Evolutionary conservation across 1,140 invertebrate species (phyloP).

Genomic region (Cyclina sinensis): DNA sequence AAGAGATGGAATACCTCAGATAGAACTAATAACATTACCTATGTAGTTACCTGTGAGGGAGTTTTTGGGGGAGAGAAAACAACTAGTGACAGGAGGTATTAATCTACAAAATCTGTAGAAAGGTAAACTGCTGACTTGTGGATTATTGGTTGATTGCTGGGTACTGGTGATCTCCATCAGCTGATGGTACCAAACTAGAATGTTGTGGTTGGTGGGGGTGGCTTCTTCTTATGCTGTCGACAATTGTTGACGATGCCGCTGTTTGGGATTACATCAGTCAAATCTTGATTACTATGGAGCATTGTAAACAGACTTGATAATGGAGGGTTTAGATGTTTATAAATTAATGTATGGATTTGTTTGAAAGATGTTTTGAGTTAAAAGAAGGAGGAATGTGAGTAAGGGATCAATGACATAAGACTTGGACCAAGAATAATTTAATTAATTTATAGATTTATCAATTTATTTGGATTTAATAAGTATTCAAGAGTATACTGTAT

Average conservation of each 20-base stretch:
- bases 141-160: constrained; percentile 44
- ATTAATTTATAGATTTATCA: too few relatives aligned
- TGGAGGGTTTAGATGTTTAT: not conserved
- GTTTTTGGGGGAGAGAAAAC: constrained; percentile 50
- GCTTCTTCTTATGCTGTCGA: not conserved
- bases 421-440: constrained; percentile 3
- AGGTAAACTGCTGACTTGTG: constrained; percentile 64
- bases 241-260: constrained; percentile 15
- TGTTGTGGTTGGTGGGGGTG: constrained; percentile 16
- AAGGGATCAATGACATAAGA: not conserved
- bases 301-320: not conserved
- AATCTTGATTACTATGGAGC: not conserved
- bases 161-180: not conserved
- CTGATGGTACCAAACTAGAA: constrained; percentile 8
- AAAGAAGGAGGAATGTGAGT: not conserved
- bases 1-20: constrained; percentile 22
- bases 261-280: not conserved
- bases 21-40: constrained; percentile 40
- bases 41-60: constrained; percentile 43
- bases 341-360: not conserved
- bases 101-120: constrained; percentile 39
- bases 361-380: constrained; percentile 2
- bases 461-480: too few relatives aligned
- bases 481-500: too few relatives aligned
- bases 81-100: constrained; percentile 38